Evolutionary conservation across 2,888 invertebrate genomes (phyloP).

Genomic region (Exocentrus adspersus): DNA sequence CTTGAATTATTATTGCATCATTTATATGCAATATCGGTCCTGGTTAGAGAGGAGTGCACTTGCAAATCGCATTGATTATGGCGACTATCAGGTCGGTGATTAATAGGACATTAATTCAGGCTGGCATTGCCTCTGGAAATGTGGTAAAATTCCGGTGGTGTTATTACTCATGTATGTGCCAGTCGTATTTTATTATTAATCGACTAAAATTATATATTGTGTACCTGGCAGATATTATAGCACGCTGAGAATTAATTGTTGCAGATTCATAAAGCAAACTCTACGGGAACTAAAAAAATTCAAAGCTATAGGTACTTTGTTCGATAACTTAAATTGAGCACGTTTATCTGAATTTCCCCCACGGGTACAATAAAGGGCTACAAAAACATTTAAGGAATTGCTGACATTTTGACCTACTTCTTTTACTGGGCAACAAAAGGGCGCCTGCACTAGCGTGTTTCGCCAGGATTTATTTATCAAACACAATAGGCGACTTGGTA

Average conservation of each 20-base stretch:
- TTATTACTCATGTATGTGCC: not conserved
- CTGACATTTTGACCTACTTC: slow-evolving; percentile 24
- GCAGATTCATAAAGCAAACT: no score
- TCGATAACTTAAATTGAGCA: slow-evolving; percentile 4
- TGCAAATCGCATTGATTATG: slow-evolving; percentile 24
- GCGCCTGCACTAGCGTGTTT: not conserved
- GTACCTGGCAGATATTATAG: no score
- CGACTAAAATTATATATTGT: no score
- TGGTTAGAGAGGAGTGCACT: slow-evolving; percentile 24
- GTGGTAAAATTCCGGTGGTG: slow-evolving; percentile 22
- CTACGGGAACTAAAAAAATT: no score
- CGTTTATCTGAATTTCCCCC: slow-evolving; percentile 10
- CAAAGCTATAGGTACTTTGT: not conserved
- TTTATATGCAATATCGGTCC: slow-evolving; percentile 28
- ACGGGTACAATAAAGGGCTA: not conserved
- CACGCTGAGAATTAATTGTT: no score
- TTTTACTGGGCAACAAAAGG: slow-evolving; percentile 11
- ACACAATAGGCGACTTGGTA: slow-evolving; percentile 44
- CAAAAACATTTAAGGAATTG: slow-evolving; percentile 21
- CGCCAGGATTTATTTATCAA: slow-evolving; percentile 47
- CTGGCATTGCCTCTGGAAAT: slow-evolving; percentile 15
- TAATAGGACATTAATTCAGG: slow-evolving; percentile 23
- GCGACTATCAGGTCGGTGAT: slow-evolving; percentile 21
- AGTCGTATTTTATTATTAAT: not conserved
- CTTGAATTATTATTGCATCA: slow-evolving; percentile 27